Base-by-base conservation (phyloP, 2,888 invertebrate genomes). In the Tetrapedia diversipes region DNA sequence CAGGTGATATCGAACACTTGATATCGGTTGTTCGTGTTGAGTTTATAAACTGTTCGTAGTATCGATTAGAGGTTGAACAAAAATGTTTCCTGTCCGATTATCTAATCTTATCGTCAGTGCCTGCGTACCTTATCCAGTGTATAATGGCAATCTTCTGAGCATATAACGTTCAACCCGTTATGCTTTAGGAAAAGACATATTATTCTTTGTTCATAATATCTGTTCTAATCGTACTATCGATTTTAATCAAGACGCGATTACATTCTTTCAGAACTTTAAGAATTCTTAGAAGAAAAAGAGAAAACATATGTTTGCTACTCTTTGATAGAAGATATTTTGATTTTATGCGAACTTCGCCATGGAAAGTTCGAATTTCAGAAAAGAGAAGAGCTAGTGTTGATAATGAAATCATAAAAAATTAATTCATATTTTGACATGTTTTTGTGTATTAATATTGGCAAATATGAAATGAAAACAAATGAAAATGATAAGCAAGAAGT, bases 31-130 rank as follows among this genome's bases (percentile, higher is more conserved):
- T 27, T 54, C 37, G 47, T 63, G 67, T 70, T 59, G 60, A 45
- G 56, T 37, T 67, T 53, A 65, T 67, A 57, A 65, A 77, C 34
- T 51, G 59, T 71, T 45, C 34, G 24, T 49, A 41, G 49, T 82
- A 84, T 84, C 78, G 84, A 84, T 84, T 72, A 37, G 59, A 22
- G 57, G 24, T 29, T 70, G 72, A 71, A 84, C 80, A 83, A n/a
- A n/a, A 82, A 78, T 39, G 66, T 75, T 51, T 67, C 60, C 70
- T 57, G 22, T 39, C 16, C 45, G 60, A 65, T 72, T 84, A 84
- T 84, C 83, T 84, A 84, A 84, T 84, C 84, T 84, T 84, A 84
- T 84, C 83, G 45, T 29, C n/a, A 63, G 47, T 49, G 64, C 45
- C 34, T 45, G 56, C 56, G 47, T 69, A 64, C 51, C 53, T 32